Conservation (phyloP, 2,113 vertebrate genomes). For the Colius striatus region DNA sequence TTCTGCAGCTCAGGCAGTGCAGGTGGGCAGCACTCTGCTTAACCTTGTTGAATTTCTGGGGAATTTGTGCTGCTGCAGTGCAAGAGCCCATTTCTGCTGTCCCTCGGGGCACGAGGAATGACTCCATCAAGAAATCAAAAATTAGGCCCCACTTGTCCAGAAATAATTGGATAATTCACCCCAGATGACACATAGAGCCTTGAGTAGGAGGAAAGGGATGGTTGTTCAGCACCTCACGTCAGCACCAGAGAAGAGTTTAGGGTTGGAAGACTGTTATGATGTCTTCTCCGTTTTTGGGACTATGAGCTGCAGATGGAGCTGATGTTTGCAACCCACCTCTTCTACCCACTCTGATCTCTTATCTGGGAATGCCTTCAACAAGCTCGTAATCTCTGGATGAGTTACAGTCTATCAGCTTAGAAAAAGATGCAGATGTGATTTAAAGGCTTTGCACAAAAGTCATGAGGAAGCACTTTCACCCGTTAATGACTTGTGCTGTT, state of each 20-base stretch:
- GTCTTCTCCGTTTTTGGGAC: neutral
- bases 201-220: neutral
- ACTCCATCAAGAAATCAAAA: neutral
- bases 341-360: neutral
- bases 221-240: neutral
- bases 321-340: neutral
- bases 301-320: neutral
- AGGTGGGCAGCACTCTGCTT: neutral
- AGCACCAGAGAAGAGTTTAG: neutral
- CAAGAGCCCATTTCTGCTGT: neutral
- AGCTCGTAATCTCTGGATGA: neutral
- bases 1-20: fast-evolving
- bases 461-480: neutral
- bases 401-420: neutral
- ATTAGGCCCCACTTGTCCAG: fast-evolving
- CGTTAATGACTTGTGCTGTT: neutral
- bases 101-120: neutral
- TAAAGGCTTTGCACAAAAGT: neutral
- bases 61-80: neutral
- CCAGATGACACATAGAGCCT: neutral
- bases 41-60: neutral
- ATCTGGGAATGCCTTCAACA: neutral
- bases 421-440: neutral
- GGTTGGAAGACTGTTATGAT: neutral
- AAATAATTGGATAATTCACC: neutral